phyloP scores from a whole-genome alignment of 2,888 invertebrate genomes.

The Cyclophora albipunctata region DNA sequence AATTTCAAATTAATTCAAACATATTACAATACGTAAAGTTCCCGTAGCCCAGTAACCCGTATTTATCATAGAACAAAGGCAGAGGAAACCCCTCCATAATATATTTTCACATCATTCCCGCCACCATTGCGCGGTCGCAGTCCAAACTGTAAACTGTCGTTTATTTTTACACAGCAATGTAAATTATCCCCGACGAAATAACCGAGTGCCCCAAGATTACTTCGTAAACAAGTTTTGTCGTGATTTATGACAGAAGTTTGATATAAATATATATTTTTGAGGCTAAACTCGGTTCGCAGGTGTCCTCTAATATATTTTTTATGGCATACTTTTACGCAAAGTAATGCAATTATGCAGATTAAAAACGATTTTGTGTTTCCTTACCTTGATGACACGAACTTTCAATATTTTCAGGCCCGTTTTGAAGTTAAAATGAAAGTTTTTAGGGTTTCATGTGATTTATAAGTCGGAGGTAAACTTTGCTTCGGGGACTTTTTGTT shows the following conservation, averaged over 20 bases:
- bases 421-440: constrained; percentile 5
- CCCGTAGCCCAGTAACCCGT: too few relatives aligned
- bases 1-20: too few relatives aligned
- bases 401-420: too few relatives aligned
- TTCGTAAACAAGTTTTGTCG: constrained; percentile 68
- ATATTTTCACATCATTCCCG: too few relatives aligned
- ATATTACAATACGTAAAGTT: too few relatives aligned
- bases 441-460: background rate
- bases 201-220: constrained; percentile 54
- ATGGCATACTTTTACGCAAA: constrained; percentile 39
- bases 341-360: constrained; percentile 70
- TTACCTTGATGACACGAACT: constrained; percentile 25
- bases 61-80: too few relatives aligned
- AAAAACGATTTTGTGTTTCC: constrained; percentile 33
- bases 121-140: background rate
- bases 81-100: too few relatives aligned
- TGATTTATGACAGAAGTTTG: constrained; percentile 72
- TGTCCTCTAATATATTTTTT: constrained; percentile 68
- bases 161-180: constrained; percentile 33
- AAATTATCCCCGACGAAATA: constrained; percentile 36
- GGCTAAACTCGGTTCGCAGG: constrained; percentile 66
- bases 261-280: constrained; percentile 69
- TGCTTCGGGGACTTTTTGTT: too few relatives aligned
- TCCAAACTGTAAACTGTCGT: constrained; percentile 27
- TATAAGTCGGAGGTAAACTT: background rate